Base-by-base conservation (phyloP, 1,140 invertebrate species). In the Lepidurus arcticus region DNA sequence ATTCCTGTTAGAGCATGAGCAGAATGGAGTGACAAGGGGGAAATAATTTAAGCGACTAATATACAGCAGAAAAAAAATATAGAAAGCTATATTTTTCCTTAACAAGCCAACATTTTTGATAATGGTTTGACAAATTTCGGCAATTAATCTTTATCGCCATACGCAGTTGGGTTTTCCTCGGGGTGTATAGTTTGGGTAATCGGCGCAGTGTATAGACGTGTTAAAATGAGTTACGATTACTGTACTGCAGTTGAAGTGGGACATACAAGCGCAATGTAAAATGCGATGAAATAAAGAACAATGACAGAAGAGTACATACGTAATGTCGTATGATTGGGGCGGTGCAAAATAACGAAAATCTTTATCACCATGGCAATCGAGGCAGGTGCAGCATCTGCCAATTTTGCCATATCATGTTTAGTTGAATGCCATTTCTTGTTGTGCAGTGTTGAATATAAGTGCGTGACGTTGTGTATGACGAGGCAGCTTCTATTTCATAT, bases 401-500 rank as follows among this genome's bases (percentile, higher is more conserved):
- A 7, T 21, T 16, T 21, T 65, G 53, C 53, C 9, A 13, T n/a
- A 21, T 65, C 53, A 65, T 65, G 5, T 4, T 65, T 65, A 7
- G 7, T 11, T 65, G 53, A 65, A 16, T 65, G 53, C n/a, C 21
- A 16, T 16, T 13, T 3, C 13, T 65, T 65, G 47, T 65, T 21
- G 21, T 21, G 47, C 8, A 16, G 53, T 11, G 16, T 65, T 65
- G 13, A n/a, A 16, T 16, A 65, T 65, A 65, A 65, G 26, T 73
- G 9, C 16, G 34, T 13, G 43, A 73, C 26, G 21, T 73, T 42
- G 34, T 34, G 34, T n/a, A 7, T 75, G 73, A 45, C 65, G 42
- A 45, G 44, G 44, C 45, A 44, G 11, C 21, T 78, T 74, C 8
- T n/a, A 75, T 47, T 11, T 73, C 24, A 44, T 24, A 44, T 78